phyloP scores from a whole-genome alignment of 2,797 vertebrate genomes.

The Calcarius lapponicus region DNA sequence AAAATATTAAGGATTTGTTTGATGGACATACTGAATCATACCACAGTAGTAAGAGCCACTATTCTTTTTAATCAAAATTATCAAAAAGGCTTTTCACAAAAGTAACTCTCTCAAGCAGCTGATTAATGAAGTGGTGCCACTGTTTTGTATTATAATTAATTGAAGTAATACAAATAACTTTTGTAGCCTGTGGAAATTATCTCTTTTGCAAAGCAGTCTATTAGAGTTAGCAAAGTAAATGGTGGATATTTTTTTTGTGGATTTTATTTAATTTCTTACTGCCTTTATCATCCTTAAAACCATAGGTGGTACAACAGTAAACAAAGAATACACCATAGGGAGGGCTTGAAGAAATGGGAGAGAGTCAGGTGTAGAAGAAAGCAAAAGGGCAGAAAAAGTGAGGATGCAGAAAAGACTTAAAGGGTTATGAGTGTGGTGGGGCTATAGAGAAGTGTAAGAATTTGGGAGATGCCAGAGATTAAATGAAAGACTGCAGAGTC shows the following conservation, averaged over 20 bases:
- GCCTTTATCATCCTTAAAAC: not conserved
- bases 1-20: slow-evolving; percentile 71
- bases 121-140: slow-evolving; percentile 83
- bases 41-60: slow-evolving; percentile 66
- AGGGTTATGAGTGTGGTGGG: not conserved
- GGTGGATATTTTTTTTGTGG: not conserved
- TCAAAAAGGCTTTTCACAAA: slow-evolving; percentile 77
- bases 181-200: slow-evolving; percentile 76
- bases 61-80: slow-evolving; percentile 79
- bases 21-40: slow-evolving; percentile 76
- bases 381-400: not conserved
- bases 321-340: not conserved
- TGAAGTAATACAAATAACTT: slow-evolving; percentile 84
- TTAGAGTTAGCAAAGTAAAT: slow-evolving; percentile 62
- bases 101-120: slow-evolving; percentile 78
- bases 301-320: not conserved
- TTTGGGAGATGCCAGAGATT: not conserved
- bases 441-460: not conserved
- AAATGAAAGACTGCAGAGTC: not conserved
- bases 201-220: slow-evolving; percentile 73
- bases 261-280: not conserved
- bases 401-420: not conserved
- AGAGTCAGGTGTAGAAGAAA: not conserved
- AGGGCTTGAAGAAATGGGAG: not conserved
- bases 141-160: slow-evolving; percentile 82